phyloP scores from a whole-genome alignment of 1,140 invertebrate species.

The Melanaphis sacchari region DNA sequence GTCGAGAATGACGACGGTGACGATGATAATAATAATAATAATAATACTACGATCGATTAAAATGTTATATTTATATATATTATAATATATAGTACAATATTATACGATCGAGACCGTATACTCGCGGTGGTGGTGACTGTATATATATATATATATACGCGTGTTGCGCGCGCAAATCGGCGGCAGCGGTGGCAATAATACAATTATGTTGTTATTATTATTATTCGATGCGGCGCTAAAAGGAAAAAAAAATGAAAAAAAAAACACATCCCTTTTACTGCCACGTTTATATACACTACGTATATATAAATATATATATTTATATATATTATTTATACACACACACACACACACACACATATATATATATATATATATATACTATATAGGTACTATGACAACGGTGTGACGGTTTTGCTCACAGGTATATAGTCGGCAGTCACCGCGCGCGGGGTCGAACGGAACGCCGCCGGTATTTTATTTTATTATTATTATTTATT shows the following conservation, averaged over 20 bases:
- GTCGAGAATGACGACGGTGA: neutral
- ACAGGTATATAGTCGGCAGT: neutral
- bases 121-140: neutral
- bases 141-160: no score
- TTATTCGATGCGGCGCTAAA: conserved; percentile 18
- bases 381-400: conserved; percentile 14
- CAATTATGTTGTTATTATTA: conserved; percentile 28
- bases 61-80: no score
- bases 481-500: neutral
- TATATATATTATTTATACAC: no score
- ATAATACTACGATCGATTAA: neutral
- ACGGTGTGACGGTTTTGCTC: conserved; percentile 15
- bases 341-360: no score
- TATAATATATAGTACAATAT: neutral
- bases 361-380: neutral
- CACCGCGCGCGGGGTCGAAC: neutral
- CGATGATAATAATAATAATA: neutral
- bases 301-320: no score
- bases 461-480: neutral
- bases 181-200: conserved; percentile 3
- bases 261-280: neutral
- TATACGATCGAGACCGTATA: neutral
- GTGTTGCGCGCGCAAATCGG: conserved; percentile 2
- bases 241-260: neutral
- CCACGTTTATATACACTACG: neutral